Base-by-base conservation (phyloP, 2,888 invertebrate species). In the Dicranocentrus wangi region DNA sequence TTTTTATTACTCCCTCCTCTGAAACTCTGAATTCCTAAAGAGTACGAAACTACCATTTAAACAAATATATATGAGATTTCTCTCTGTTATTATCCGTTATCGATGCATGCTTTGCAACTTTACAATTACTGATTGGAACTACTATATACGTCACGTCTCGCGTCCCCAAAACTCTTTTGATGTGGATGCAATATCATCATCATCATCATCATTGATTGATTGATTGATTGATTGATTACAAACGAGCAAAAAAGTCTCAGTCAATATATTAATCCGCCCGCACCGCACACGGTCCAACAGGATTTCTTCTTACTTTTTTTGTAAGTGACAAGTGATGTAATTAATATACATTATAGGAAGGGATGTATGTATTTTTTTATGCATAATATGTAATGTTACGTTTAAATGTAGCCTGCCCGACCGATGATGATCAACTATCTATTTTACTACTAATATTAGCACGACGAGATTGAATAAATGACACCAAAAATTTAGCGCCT, bases 31-130 rank as follows among this genome's bases (percentile, higher is more conserved):
- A n/a, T n/a, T n/a, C n/a, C n/a, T n/a, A n/a, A n/a, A n/a, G n/a
- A n/a, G n/a, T 32, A 32, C n/a, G 61, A 61, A 61, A 61, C 19
- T 61, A 61, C 13, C 27, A 32, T 61, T 61, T 61, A 61, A 28
- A 61, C 32, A 61, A 61, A 61, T 61, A 61, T n/a, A n/a, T 61
- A 47, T 70, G 70, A 78, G 70, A 70, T 78, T 70, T 78, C 51
- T 55, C 70, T 78, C 61, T 70, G 27, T 69, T 77, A 70, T 78
- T 70, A 78, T 70, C 70, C n/a, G 27, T 60, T 61, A 78, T 70
- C 78, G 70, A 78, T 78, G 78, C 78, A 70, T 42, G 25, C 61
- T 76, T 76, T 76, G 39, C 68, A 63, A 53, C 3, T 51, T 55
- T 55, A 23, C 55, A 21, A 55, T 7, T 47, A 47, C 5, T 60